Evolutionary conservation across 1,140 invertebrate species (phyloP).

Genomic region (Sesamia nonagrioides): DNA sequence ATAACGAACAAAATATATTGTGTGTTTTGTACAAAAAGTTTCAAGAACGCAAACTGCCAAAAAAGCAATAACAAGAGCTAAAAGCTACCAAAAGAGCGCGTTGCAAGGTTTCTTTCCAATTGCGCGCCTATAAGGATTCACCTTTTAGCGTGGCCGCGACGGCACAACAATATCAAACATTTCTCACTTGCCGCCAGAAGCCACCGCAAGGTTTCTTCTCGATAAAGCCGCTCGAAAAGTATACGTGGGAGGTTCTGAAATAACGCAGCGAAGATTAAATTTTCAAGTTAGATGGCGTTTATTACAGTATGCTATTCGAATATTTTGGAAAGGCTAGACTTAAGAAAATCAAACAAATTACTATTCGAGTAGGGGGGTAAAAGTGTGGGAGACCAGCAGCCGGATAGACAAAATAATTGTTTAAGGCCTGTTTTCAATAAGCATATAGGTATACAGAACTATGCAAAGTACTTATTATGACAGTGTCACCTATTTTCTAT

Average conservation of each 20-base stretch:
- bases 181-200: constrained; percentile 51
- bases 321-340: too few species aligned
- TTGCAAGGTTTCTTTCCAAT: constrained; percentile 79
- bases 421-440: too few species aligned
- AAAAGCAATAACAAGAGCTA: constrained; percentile 32
- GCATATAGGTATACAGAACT: too few species aligned
- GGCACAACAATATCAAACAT: constrained; percentile 67
- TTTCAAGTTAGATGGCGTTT: not conserved
- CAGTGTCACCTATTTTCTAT: too few species aligned
- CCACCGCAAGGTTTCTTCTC: not conserved
- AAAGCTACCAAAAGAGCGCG: constrained; percentile 59
- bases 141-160: constrained; percentile 62
- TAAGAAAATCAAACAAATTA: too few species aligned
- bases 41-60: not conserved
- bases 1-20: too few species aligned
- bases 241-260: not conserved
- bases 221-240: not conserved
- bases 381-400: too few species aligned
- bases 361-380: too few species aligned
- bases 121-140: constrained; percentile 72
- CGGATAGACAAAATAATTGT: too few species aligned
- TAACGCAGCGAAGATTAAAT: not conserved
- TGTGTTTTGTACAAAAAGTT: not conserved
- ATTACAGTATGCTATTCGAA: not conserved
- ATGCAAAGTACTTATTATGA: too few species aligned